Evolutionary conservation across 2,113 vertebrate species (phyloP), one percentile per base, ranked within the genome.

Genomic region (Numida meleagris): DNA sequence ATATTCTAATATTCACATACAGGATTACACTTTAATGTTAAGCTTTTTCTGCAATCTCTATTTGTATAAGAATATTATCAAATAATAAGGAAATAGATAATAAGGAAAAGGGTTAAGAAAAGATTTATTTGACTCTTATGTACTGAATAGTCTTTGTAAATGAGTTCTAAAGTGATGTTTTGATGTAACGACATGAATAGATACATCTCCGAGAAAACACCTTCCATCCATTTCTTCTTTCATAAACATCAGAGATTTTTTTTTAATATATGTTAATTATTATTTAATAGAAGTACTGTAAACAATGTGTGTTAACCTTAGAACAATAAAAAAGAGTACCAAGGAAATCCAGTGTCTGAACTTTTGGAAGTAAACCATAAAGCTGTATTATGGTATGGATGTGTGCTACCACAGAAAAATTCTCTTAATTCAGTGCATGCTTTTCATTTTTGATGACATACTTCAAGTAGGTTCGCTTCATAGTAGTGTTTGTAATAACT

Each of bases 91-190:
- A n/a, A 31, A 33, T 15, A 75, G 45, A 15, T 29, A 88, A 36
- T 17, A 33, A 65, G 5, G 18, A 72, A 78, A 61, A 42, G 6
- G 3, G 42, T 29, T 61, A 67, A 78, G 20, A 92, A 73, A n/a
- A 2, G 0, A 31, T 19, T 17, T 74, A 31, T 11, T 63, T 57
- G 2, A 17, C 55, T 38, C 10, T 36, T 73, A 63, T 1, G 1
- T 34, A 23, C 19, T 23, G 61, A 78, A 38, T 27, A 34, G 4
- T 1, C 42, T 76, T 75, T 33, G 58, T 17, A 58, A 42, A 27
- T 43, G 24, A 81, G 8, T 63, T 42, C 29, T 33, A 51, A 51
- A 25, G 21, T 24, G 9, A 29, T 34, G 2, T n/a, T 55, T 63
- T 63, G 14, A 48, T 27, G 9, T 33, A 75, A 14, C 19, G 12